Percentiles rank a stretch among this genome's conserved stretches.
Conservation (phyloP, 2,113 vertebrate species). For the Antechinus stuartii region DNA sequence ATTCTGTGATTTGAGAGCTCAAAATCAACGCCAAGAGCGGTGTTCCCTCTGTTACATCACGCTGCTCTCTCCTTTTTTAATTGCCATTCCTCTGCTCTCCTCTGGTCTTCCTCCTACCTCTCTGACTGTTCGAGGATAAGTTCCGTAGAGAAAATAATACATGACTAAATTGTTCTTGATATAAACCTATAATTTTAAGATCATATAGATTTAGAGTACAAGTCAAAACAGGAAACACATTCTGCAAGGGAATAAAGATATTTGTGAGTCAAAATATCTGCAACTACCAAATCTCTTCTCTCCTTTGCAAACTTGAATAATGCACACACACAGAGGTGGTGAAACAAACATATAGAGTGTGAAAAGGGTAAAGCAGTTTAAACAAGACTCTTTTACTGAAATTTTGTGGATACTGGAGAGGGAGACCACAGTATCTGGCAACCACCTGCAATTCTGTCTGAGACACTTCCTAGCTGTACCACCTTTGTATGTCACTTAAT, state of each 20-base stretch:
- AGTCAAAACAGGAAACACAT: slow-evolving; percentile 1
- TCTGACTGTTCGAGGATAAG: background rate
- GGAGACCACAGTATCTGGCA: background rate
- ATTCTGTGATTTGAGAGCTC: background rate
- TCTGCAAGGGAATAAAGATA: background rate
- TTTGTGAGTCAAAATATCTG: background rate
- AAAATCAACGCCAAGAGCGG: background rate
- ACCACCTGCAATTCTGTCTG: background rate
- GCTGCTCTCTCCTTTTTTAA: background rate
- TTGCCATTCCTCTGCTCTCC: background rate
- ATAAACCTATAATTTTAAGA: background rate
- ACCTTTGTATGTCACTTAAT: background rate
- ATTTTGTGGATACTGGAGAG: background rate
- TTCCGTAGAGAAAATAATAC: background rate
- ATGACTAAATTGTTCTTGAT: background rate
- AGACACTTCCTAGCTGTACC: background rate
- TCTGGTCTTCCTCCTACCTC: background rate
- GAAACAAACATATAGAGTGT: background rate
- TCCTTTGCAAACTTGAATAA: background rate
- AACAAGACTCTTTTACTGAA: background rate
- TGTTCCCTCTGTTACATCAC: background rate
- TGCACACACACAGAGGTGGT: background rate
- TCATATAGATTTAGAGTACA: background rate
- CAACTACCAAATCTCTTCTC: background rate
- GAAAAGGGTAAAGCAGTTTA: background rate